These are phyloP conservation scores for roundworm (Caenorhabditis elegans) DNA, from an alignment of 1,140 invertebrate genomes.

Conservation along the genomic window WBcel235 BX284605.5:12541501-12542000, in stretches of 20 bases:
- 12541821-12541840: not conserved
- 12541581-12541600: not conserved
- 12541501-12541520: not conserved
- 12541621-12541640: not conserved
- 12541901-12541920: slow-evolving; percentile 38
- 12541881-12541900: not conserved
- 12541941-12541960: slow-evolving; percentile 42
- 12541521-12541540: slow-evolving; percentile 34
- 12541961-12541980: slow-evolving; percentile 46
- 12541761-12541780: not conserved
- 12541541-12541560: slow-evolving; percentile 28
- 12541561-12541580: slow-evolving; percentile 30
- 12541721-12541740: slow-evolving; percentile 22
- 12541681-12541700: slow-evolving; percentile 10
- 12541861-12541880: not conserved
- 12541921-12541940: slow-evolving; percentile 39
- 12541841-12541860: not conserved
- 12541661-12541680: not conserved
- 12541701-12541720: slow-evolving; percentile 14
- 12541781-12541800: not conserved
- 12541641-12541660: not conserved
- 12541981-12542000: slow-evolving; percentile 35
- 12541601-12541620: not conserved
- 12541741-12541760: not conserved
- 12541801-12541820: not conserved